Evolutionary conservation across 2,888 invertebrate species (phyloP).

Genomic region (Agonopterix subpropinquella): DNA sequence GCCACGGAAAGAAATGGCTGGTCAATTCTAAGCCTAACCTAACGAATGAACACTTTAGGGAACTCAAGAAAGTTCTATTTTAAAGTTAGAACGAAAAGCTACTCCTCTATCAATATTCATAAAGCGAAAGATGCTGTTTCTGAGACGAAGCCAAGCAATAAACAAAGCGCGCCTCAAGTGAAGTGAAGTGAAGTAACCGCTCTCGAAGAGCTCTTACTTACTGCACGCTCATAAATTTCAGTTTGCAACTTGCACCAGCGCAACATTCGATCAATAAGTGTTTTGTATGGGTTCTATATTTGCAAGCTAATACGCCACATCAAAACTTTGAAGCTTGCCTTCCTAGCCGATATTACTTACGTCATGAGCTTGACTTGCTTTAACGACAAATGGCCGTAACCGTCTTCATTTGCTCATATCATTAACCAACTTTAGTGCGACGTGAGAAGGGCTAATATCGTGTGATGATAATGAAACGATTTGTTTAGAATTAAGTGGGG

Average conservation of each 20-base stretch:
- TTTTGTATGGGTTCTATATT: slow-evolving; percentile 73
- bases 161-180: slow-evolving; percentile 56
- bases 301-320: slow-evolving; percentile 70
- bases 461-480: slow-evolving; percentile 6
- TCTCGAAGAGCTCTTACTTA: slow-evolving; percentile 55
- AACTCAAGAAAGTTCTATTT: too few species aligned
- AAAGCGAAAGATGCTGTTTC: slow-evolving; percentile 50
- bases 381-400: background rate
- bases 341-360: slow-evolving; percentile 55
- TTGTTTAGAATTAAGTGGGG: slow-evolving; percentile 12
- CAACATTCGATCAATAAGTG: slow-evolving; percentile 71
- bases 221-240: slow-evolving; percentile 66
- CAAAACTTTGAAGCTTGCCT: slow-evolving; percentile 57
- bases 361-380: slow-evolving; percentile 27
- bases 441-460: slow-evolving; percentile 6
- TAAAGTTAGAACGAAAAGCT: slow-evolving; percentile 53
- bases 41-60: too few species aligned
- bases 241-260: slow-evolving; percentile 68
- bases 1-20: too few species aligned
- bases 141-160: slow-evolving; percentile 62
- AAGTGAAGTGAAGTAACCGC: slow-evolving; percentile 50
- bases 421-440: slow-evolving; percentile 17
- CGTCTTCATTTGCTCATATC: slow-evolving; percentile 7
- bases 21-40: background rate
- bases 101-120: slow-evolving; percentile 69